Percentiles rank a stretch among this genome's conserved stretches.
Conservation (phyloP, 2,797 vertebrate genomes). For the Danio tinwini region DNA sequence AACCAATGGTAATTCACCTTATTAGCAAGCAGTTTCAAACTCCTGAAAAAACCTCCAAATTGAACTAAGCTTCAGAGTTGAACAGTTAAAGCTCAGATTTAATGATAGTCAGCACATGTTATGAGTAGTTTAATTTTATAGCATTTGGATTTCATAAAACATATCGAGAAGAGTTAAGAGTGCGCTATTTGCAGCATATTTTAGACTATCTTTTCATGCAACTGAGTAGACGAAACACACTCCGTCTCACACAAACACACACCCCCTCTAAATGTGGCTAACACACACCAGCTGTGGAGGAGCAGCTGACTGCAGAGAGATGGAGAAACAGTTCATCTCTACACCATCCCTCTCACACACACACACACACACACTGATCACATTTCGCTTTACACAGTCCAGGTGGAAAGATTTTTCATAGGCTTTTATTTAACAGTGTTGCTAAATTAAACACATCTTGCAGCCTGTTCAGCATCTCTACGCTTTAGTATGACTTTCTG, state of each 20-base stretch:
- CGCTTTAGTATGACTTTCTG: background rate
- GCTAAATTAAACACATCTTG: conserved; percentile 55
- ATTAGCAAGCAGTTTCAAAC: too few relatives aligned
- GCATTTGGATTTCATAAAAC: background rate
- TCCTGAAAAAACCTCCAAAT: too few relatives aligned
- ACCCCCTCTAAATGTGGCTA: conserved; percentile 42
- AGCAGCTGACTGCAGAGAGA: conserved; percentile 57
- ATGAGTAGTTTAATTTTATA: background rate
- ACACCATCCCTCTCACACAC: background rate
- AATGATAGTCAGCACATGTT: background rate
- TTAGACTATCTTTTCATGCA: conserved; percentile 13
- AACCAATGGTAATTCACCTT: too few relatives aligned
- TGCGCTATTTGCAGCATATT: conserved; percentile 24
- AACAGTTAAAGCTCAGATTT: background rate
- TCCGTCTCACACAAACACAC: conserved; percentile 11
- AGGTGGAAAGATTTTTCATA: conserved; percentile 64
- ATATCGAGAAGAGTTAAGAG: background rate
- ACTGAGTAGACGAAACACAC: conserved; percentile 33
- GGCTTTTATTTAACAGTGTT: conserved; percentile 48
- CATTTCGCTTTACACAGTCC: conserved; percentile 64
- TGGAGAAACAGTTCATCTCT: conserved; percentile 8
- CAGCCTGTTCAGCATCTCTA: conserved; percentile 32
- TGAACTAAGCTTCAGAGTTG: too few relatives aligned
- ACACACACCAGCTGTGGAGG: conserved; percentile 65
- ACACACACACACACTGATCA: conserved; percentile 51